Conservation (phyloP, 2,113 vertebrate species). For the Argyrosomus japonicus region DNA sequence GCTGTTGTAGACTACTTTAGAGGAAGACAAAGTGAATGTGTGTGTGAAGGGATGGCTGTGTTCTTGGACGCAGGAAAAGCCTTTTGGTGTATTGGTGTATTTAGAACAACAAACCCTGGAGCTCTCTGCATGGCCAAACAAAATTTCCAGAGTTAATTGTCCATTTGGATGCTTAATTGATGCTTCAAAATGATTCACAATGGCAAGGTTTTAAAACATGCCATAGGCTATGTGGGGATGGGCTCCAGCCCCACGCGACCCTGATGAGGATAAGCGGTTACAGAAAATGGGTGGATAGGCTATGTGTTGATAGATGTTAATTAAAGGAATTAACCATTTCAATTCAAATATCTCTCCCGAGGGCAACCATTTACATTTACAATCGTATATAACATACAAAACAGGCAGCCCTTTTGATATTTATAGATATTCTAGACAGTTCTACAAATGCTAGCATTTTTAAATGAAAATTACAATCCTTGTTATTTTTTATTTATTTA, state of each 20-base stretch:
- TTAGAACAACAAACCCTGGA: constrained; percentile 45
- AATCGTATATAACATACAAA: too few species aligned
- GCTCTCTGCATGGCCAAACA: constrained; percentile 48
- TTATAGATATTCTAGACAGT: neutral
- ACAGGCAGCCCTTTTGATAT: neutral
- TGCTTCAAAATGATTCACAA: constrained; percentile 59
- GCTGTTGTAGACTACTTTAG: constrained; percentile 25
- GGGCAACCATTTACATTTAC: neutral
- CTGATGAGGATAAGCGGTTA: too few species aligned
- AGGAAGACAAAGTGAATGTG: neutral
- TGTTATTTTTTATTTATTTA: neutral
- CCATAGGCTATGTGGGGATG: constrained; percentile 31
- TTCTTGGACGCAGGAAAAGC: constrained; percentile 40
- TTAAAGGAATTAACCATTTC: constrained; percentile 48
- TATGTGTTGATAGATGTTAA: constrained; percentile 42
- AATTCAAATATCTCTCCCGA: constrained; percentile 24
- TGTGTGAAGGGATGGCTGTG: neutral
- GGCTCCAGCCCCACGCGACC: too few species aligned
- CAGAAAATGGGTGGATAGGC: neutral
- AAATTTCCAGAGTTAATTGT: constrained; percentile 66
- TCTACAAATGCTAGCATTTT: neutral
- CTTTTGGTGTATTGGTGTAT: constrained; percentile 23
- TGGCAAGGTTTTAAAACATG: constrained; percentile 52
- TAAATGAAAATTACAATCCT: neutral
- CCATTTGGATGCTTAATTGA: constrained; percentile 67